phyloP scores from a whole-genome alignment of 2,888 invertebrate genomes.

The Netelia fuscicornis region DNA sequence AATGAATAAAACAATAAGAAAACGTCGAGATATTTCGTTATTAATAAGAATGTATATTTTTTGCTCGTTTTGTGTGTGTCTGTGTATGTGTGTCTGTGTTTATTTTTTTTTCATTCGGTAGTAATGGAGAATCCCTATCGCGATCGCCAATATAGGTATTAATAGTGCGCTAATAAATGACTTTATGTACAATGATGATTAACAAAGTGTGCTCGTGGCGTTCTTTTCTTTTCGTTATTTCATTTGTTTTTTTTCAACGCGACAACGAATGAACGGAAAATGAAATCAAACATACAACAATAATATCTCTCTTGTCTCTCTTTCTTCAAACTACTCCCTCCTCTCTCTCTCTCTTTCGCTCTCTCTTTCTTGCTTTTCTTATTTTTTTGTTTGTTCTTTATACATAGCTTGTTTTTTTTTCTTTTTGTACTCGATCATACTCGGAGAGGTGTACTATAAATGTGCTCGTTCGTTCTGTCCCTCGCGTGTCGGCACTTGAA shows the following conservation, averaged over 20 bases:
- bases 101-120: slow-evolving; percentile 78
- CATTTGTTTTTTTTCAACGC: slow-evolving; percentile 48
- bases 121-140: slow-evolving; percentile 81
- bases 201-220: slow-evolving; percentile 78
- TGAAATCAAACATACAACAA: slow-evolving; percentile 73
- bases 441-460: slow-evolving; percentile 74
- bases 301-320: slow-evolving; percentile 65
- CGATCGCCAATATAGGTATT: slow-evolving; percentile 81
- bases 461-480: slow-evolving; percentile 64
- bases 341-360: slow-evolving; percentile 20
- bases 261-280: slow-evolving; percentile 67
- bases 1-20: not conserved
- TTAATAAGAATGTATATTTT: slow-evolving; percentile 84
- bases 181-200: slow-evolving; percentile 84
- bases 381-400: slow-evolving; percentile 24
- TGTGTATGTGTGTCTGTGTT: slow-evolving; percentile 70
- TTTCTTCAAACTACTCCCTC: slow-evolving; percentile 30
- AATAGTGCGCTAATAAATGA: slow-evolving; percentile 83
- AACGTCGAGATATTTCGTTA: slow-evolving; percentile 65
- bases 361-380: slow-evolving; percentile 12
- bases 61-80: slow-evolving; percentile 64
- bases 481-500: slow-evolving; percentile 37
- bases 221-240: slow-evolving; percentile 44
- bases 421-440: slow-evolving; percentile 82
- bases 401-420: slow-evolving; percentile 69